Conservation (phyloP, 2,888 invertebrate genomes). For the Hylaea fasciaria region DNA sequence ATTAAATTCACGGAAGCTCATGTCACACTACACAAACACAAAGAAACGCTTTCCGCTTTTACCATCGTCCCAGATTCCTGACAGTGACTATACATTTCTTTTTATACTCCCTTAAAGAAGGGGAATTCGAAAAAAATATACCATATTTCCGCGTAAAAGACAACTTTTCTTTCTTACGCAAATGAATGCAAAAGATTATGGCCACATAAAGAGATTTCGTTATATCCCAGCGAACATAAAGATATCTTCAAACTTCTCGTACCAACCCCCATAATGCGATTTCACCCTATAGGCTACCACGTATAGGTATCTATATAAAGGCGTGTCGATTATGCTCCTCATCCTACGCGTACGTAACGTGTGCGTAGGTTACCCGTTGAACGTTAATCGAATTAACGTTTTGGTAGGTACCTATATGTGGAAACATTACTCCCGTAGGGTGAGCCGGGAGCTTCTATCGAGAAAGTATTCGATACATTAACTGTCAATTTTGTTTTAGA, state of each 20-base stretch:
- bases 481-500: too few relatives aligned
- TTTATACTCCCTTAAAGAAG: slow-evolving; percentile 9
- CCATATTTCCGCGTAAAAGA: slow-evolving; percentile 11
- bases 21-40: slow-evolving; percentile 7
- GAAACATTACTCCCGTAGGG: slow-evolving; percentile 6
- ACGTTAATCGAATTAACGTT: slow-evolving; percentile 39
- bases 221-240: slow-evolving; percentile 35
- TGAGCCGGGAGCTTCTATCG: too few relatives aligned
- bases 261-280: slow-evolving; percentile 35
- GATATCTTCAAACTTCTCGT: slow-evolving; percentile 37
- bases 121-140: slow-evolving; percentile 10
- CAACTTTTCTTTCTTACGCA: slow-evolving; percentile 31
- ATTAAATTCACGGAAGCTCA: too few relatives aligned
- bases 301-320: slow-evolving; percentile 30
- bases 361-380: slow-evolving; percentile 23
- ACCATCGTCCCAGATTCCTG: slow-evolving; percentile 10
- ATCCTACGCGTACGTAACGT: slow-evolving; percentile 8
- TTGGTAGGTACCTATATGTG: too few relatives aligned
- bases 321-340: slow-evolving; percentile 34
- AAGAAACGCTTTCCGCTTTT: slow-evolving; percentile 4
- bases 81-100: slow-evolving; percentile 11
- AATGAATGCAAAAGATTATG: slow-evolving; percentile 43
- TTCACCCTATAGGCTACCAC: slow-evolving; percentile 31
- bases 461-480: too few relatives aligned
- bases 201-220: slow-evolving; percentile 40